Evolutionary conservation across 2,113 vertebrate species (phyloP).

Genomic region (Zootoca vivipara): DNA sequence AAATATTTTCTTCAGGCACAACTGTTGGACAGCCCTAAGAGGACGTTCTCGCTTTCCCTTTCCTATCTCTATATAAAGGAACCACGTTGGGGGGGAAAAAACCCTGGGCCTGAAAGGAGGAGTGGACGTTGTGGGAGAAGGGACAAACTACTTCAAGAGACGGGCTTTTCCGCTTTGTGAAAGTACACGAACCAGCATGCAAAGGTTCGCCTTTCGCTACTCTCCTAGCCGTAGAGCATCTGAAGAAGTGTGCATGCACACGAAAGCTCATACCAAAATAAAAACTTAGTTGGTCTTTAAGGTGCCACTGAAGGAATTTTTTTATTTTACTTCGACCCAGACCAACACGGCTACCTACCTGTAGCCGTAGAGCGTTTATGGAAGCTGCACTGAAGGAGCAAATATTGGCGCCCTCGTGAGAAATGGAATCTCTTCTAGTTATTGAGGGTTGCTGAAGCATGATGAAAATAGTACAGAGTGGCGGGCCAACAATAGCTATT

Average conservation of each 20-base stretch:
- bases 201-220: not conserved
- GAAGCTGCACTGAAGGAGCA: not conserved
- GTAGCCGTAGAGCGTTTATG: no score
- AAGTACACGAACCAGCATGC: constrained; percentile 40
- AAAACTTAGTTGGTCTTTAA: no score
- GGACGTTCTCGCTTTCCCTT: fast-evolving
- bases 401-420: no score
- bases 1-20: constrained; percentile 26
- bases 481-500: not conserved
- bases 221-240: no score
- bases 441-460: not conserved
- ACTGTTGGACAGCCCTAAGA: fast-evolving
- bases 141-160: not conserved
- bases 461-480: no score
- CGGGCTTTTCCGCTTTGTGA: fast-evolving
- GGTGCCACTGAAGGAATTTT: no score
- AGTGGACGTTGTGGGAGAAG: not conserved
- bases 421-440: not conserved
- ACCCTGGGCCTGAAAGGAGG: not conserved
- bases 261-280: no score
- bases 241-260: no score
- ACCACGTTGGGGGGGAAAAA: constrained; percentile 1
- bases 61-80: fast-evolving
- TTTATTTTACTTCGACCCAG: no score
- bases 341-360: no score